phyloP scores from a whole-genome alignment of 2,888 invertebrate species.

The Lingula anatina region DNA sequence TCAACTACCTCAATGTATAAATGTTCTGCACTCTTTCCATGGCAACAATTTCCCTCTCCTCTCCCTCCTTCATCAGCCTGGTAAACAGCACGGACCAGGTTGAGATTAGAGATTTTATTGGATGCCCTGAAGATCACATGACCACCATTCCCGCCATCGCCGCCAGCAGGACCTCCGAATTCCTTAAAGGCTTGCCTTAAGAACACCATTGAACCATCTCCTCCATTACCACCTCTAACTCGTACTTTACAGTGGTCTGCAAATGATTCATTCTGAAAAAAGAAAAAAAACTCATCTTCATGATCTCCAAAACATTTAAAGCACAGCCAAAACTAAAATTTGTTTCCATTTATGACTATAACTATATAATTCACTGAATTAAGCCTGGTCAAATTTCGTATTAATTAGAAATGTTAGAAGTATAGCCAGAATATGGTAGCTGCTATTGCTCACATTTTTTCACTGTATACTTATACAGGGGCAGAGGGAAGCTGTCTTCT shows the following conservation, averaged over 20 bases:
- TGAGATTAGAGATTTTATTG: no score
- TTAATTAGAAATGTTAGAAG: no score
- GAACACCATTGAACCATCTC: constrained; percentile 88
- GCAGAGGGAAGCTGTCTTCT: no score
- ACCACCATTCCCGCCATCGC: constrained; percentile 93
- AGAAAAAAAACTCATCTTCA: neutral
- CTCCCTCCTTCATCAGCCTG: constrained; percentile 66
- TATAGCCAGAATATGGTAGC: no score
- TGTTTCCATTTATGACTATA: no score
- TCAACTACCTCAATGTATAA: constrained; percentile 12
- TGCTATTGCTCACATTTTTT: no score
- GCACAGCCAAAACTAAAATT: no score
- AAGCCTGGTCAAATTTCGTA: no score
- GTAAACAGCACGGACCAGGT: no score
- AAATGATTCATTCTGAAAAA: constrained; percentile 55
- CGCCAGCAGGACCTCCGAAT: constrained; percentile 82
- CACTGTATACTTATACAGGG: no score
- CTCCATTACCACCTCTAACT: constrained; percentile 80
- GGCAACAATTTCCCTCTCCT: constrained; percentile 71
- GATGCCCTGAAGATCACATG: constrained; percentile 81
- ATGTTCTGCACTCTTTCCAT: constrained; percentile 59
- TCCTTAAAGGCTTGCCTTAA: constrained; percentile 77
- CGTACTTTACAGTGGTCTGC: constrained; percentile 67
- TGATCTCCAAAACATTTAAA: no score
- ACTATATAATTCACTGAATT: no score